Evolutionary conservation across 2,797 vertebrate species (phyloP), one percentile per base, ranked within the genome.

Genomic region (Neoniphon sammara): DNA sequence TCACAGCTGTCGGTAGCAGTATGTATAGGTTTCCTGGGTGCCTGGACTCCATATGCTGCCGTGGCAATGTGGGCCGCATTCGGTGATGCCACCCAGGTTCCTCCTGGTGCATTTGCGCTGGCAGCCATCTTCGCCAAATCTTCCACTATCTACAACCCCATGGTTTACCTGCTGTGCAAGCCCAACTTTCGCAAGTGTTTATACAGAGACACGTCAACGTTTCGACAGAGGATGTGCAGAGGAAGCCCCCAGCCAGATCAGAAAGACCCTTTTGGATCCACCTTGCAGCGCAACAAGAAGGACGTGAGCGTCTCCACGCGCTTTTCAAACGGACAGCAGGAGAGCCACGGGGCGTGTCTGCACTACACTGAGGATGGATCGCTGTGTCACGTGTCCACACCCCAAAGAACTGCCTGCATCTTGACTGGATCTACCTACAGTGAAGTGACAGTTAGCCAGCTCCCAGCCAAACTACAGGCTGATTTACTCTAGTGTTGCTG

Each of bases 121-220:
- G 95, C 95, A 0, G 94, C 96, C 0, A 62, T 89, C 36, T 95
- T 94, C 46, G 95, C 96, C 84, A 97, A 97, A 84, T 95, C 96
- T 62, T 97, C 96, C 0, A 96, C 95, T 0, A 91, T 95, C 85
- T 96, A 96, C 93, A 97, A 96, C 85, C 96, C 95, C 0, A 55
- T 96, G 78, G 93, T 96, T 60, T 95, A 95, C 86, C 92, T 97
- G 84, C 89, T 97, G 25, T 92, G 95, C 67, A 96, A 97, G 80
- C 96, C 91, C 61, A 97, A 92, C 87, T 97, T 96, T 69, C 95
- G 96, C 0, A 92, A 90, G 85, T 94, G 93, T 70, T 90, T 97
- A 47, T 92, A 61, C 89, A 88, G 81, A 77, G 92, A 94, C 92
- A 94, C 86, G 3, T 93, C 64, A 42, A 78, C 59, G 39, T 49